phyloP scores from a whole-genome alignment of 2,113 vertebrate genomes.

The Xyliphius kryptos region DNA sequence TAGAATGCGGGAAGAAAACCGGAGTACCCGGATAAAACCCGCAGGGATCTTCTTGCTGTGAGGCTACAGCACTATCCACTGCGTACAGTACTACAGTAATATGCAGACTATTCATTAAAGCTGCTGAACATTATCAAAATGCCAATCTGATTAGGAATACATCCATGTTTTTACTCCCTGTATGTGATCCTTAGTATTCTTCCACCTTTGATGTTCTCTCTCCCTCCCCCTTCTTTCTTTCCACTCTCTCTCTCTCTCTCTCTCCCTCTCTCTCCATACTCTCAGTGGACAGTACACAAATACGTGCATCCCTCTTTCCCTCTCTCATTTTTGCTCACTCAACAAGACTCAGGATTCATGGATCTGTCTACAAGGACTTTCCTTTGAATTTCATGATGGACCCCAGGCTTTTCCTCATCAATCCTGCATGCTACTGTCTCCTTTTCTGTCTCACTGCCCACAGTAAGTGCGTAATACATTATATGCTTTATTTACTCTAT shows the following conservation, averaged over 20 bases:
- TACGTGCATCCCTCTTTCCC: constrained; percentile 14
- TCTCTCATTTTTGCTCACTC: constrained; percentile 21
- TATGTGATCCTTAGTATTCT: neutral
- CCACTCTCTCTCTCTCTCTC: constrained; percentile 4
- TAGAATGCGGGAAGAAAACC: no score
- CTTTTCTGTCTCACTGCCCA: constrained; percentile 47
- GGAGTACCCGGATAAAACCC: no score
- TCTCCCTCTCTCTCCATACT: constrained; percentile 36
- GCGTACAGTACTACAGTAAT: no score
- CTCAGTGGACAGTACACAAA: no score
- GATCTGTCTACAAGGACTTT: constrained; percentile 26
- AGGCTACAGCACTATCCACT: no score
- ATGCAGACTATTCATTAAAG: no score
- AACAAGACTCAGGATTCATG: constrained; percentile 17
- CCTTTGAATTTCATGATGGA: constrained; percentile 48
- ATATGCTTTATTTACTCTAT: no score
- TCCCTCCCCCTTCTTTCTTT: no score
- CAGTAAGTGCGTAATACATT: constrained; percentile 50
- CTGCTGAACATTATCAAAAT: no score
- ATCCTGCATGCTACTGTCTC: constrained; percentile 39
- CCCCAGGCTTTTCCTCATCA: constrained; percentile 25
- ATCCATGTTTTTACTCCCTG: neutral
- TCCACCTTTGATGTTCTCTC: no score
- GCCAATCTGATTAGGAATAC: no score
- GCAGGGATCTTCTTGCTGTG: no score